These are phyloP conservation scores for Lycaena phlaeas DNA, from an alignment of 2,888 invertebrate genomes.

Conservation along the genomic window DNA sequence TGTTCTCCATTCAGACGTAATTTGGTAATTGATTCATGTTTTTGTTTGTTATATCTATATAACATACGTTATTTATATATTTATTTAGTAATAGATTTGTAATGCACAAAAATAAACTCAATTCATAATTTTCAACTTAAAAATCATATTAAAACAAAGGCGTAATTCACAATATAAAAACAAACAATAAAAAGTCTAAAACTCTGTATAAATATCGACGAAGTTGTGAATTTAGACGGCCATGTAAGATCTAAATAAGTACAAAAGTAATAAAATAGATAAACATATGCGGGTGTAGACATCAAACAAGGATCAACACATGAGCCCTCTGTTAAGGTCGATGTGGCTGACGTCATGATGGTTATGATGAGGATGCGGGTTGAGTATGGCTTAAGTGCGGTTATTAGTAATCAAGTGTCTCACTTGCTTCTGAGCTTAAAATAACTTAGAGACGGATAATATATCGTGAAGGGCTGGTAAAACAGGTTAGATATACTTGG, in stretches of 20 bases:
- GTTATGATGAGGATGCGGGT: constrained; percentile 49
- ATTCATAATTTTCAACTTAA: too few species aligned
- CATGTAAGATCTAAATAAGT: neutral
- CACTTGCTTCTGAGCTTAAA: neutral
- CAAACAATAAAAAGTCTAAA: too few species aligned
- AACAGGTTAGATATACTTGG: neutral
- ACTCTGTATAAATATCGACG: too few species aligned
- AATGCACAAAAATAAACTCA: too few species aligned
- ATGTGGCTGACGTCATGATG: constrained; percentile 47
- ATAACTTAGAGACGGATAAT: neutral
- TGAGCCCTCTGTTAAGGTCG: constrained; percentile 53
- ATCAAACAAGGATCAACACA: constrained; percentile 40
- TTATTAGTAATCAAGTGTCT: neutral
- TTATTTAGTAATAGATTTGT: too few species aligned
- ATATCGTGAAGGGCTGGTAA: neutral
- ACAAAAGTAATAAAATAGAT: constrained; percentile 15
- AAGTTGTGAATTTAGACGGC: too few species aligned
- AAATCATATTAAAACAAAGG: too few species aligned
- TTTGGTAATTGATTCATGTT: neutral
- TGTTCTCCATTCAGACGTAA: constrained; percentile 10
- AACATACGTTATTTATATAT: too few species aligned
- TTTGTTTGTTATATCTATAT: neutral
- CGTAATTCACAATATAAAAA: too few species aligned
- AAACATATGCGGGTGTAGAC: constrained; percentile 40
- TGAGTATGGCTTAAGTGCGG: constrained; percentile 20